Percentiles rank a stretch among this genome's conserved stretches.
phyloP scores from a whole-genome alignment of 2,113 vertebrate species.

The Ceyx melanurus region DNA sequence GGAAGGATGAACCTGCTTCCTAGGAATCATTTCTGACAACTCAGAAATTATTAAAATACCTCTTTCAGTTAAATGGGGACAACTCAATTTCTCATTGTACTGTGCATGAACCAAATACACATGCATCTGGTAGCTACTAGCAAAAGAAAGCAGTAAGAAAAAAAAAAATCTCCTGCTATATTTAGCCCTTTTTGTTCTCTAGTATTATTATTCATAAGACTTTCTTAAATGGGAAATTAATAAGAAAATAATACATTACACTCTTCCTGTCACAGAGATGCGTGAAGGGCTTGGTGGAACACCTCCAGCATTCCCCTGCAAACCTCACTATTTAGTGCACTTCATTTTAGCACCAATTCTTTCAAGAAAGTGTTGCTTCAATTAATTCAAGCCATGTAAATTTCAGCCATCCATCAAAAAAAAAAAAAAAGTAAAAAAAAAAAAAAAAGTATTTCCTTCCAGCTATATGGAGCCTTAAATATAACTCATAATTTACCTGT shows the following conservation, averaged over 20 bases:
- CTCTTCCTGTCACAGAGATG: slow-evolving; percentile 24
- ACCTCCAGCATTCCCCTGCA: slow-evolving; percentile 41
- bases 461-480: slow-evolving; percentile 67
- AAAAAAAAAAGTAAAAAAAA: slow-evolving; percentile 19
- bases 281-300: slow-evolving; percentile 13
- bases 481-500: slow-evolving; percentile 55
- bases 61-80: rapidly evolving
- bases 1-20: background rate
- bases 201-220: slow-evolving; percentile 31
- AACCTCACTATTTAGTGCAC: slow-evolving; percentile 45
- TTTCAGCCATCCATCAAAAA: slow-evolving; percentile 67
- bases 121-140: background rate
- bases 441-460: slow-evolving; percentile 56
- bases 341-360: slow-evolving; percentile 50
- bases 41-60: background rate
- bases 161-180: background rate
- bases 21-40: background rate
- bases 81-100: background rate
- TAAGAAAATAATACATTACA: slow-evolving; percentile 62
- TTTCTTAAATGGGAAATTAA: slow-evolving; percentile 54
- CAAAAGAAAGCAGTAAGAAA: background rate
- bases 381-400: slow-evolving; percentile 73
- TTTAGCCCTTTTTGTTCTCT: slow-evolving; percentile 28
- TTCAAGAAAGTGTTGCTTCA: slow-evolving; percentile 57
- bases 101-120: background rate